Percentiles rank a stretch among this genome's conserved stretches.
Conservation (phyloP, 2,888 invertebrate species). For the Meganola albula region DNA sequence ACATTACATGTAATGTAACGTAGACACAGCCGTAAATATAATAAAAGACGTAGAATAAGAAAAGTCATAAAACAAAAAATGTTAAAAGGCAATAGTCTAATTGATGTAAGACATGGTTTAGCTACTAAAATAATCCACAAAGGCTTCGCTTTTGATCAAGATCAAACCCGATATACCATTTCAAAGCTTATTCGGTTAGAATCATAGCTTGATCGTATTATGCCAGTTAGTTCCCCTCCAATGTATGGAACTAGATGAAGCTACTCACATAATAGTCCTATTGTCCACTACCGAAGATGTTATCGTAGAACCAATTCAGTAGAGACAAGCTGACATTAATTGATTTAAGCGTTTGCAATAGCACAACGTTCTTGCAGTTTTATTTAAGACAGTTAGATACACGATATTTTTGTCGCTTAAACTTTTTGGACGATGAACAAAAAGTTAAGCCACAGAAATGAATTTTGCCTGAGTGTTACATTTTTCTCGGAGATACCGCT, state of each 20-base stretch:
- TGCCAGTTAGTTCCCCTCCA: conserved; percentile 39
- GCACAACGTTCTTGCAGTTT: conserved; percentile 12
- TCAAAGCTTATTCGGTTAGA: conserved; percentile 47
- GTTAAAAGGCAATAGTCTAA: no score
- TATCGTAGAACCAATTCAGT: conserved; percentile 48
- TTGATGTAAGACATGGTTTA: no score
- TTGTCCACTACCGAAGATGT: conserved; percentile 54
- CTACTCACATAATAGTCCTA: conserved; percentile 56
- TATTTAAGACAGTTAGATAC: conserved; percentile 18
- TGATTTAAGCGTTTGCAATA: conserved; percentile 34
- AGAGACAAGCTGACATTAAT: conserved; percentile 42
- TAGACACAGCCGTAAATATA: no score
- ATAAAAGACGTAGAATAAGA: no score
- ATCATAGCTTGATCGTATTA: conserved; percentile 47
- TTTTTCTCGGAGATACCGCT: conserved; percentile 59
- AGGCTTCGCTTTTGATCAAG: no score
- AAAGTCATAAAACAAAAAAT: no score
- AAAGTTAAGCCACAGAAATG: conserved; percentile 53
- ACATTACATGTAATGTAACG: no score
- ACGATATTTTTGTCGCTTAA: conserved; percentile 24
- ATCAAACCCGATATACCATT: conserved; percentile 52
- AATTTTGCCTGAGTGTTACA: conserved; percentile 47
- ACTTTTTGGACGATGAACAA: conserved; percentile 39
- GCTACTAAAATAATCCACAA: no score
- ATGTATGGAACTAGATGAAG: conserved; percentile 42